Conservation (phyloP, 2,113 vertebrate genomes). For the Axis porcinus region DNA sequence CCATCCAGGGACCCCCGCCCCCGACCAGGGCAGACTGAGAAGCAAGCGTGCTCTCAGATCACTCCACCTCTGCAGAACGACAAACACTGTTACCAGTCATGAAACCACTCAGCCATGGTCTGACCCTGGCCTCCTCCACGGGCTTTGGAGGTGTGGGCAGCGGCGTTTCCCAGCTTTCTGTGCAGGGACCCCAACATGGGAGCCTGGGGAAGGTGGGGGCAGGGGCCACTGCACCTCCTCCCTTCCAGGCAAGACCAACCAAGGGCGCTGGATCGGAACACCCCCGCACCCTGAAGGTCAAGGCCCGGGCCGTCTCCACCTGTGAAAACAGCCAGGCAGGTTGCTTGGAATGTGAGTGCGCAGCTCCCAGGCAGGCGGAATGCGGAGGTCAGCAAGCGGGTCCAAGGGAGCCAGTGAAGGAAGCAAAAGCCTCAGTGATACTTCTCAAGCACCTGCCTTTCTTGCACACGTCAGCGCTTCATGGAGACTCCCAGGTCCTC, state of each 20-base stretch:
- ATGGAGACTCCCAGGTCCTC: neutral
- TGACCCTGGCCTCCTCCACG: too few species aligned
- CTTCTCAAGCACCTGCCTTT: neutral
- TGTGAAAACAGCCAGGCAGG: neutral
- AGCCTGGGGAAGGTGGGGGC: neutral
- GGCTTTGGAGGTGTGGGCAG: neutral
- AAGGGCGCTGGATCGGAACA: neutral
- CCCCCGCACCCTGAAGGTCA: neutral
- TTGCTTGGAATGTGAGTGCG: neutral
- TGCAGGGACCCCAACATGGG: neutral
- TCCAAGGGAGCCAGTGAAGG: neutral
- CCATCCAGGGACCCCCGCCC: neutral
- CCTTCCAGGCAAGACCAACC: neutral
- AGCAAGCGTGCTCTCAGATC: neutral
- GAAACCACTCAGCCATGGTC: neutral
- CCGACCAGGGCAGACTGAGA: neutral
- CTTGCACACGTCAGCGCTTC: rapidly evolving
- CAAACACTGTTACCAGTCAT: neutral
- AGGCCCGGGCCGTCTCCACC: neutral
- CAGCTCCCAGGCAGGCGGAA: neutral
- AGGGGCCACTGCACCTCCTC: neutral
- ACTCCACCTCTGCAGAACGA: neutral
- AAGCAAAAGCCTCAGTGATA: neutral
- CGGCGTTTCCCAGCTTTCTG: neutral
- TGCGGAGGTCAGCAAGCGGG: neutral